Evolutionary conservation across 2,888 invertebrate genomes (phyloP), one percentile per base, ranked within the genome.

Genomic region (Patella caerulea): DNA sequence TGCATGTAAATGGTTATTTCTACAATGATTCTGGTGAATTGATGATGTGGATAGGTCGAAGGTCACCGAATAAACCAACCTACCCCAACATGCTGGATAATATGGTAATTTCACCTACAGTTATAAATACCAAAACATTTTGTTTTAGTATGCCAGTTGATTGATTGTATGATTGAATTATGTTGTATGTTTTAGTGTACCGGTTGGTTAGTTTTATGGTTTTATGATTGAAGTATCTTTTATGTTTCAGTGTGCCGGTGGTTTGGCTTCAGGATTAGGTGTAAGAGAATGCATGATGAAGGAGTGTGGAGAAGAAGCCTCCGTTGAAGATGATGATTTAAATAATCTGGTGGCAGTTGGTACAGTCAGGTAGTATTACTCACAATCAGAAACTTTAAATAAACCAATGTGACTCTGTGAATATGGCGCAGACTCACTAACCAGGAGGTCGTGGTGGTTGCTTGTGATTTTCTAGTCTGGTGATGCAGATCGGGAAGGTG

Each of bases 41-140:
- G 71, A 96, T 96, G 92, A 94, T 97, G 89, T 98, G 98, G 98
- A 93, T 98, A 87, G 98, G 97, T 91, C 96, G 96, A 90, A 94
- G 98, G 87, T 96, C 97, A 84, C 94, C 95, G 81, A 96, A 95
- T 75, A 98, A 98, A 93, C 96, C 96, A 92, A 98, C 98, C 69
- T 98, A 97, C 96, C 98, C 98, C 80, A 96, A 96, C 73, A 96
- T 96, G 92, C 96, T 97, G 95, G 98, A 98, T 92, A 97, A 97
- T 91, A 97, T 98, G 95, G 97, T 93, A 86, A 85, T 83, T 81
- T n/a, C n/a, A 15, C 3, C 2, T 29, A 34, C 4, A 5, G 34
- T 24, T 24, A 1, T 24, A 24, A 1, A 24, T 24, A 1, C 24
- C 24, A 24, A 24, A 1, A 24, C 24, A 24, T 24, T 24, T 24